Conservation (phyloP, 92 coral and sea anemone species). For the Porites lobata region DNA sequence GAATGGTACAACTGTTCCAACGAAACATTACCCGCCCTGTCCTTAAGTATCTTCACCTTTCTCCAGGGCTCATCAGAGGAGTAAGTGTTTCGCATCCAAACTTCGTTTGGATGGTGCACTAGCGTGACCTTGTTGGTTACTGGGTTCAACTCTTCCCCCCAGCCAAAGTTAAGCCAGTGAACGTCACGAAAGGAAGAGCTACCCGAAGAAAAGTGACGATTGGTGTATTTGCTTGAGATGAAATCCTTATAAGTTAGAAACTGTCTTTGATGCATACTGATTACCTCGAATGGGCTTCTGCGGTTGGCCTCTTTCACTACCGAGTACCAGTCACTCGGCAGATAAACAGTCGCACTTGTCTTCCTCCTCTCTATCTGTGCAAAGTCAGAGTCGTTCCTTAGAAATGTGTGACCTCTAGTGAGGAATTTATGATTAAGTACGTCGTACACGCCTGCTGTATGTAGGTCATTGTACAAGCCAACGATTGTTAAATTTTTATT, state of each 20-base stretch:
- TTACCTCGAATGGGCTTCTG: slow-evolving; percentile 8
- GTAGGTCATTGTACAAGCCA: slow-evolving; percentile 34
- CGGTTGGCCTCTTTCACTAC: slow-evolving; percentile 37
- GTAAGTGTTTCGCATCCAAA: slow-evolving; percentile 35
- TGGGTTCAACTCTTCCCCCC: slow-evolving; percentile 41
- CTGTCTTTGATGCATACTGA: neutral
- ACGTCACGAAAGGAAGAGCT: neutral
- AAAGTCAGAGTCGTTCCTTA: slow-evolving; percentile 38
- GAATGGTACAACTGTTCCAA: slow-evolving; percentile 7
- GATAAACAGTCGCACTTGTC: slow-evolving; percentile 1
- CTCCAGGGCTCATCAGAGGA: slow-evolving; percentile 33
- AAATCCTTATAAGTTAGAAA: neutral
- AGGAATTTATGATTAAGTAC: slow-evolving; percentile 33
- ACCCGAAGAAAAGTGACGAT: neutral
- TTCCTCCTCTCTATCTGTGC: slow-evolving; percentile 43
- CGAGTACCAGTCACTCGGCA: slow-evolving; percentile 44
- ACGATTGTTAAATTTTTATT: slow-evolving; percentile 22
- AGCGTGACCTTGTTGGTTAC: neutral
- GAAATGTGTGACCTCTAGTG: slow-evolving; percentile 42
- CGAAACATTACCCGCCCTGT: slow-evolving; percentile 8
- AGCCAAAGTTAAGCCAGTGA: slow-evolving; percentile 7
- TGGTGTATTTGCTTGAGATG: neutral
- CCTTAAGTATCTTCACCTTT: slow-evolving; percentile 34
- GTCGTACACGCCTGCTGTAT: slow-evolving; percentile 28
- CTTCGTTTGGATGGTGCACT: slow-evolving; percentile 35